A percentile compares a stretch with the other conserved stretches of the same genome.
phyloP scores from a whole-genome alignment of 2,113 vertebrate species.

The Empidonax traillii region DNA sequence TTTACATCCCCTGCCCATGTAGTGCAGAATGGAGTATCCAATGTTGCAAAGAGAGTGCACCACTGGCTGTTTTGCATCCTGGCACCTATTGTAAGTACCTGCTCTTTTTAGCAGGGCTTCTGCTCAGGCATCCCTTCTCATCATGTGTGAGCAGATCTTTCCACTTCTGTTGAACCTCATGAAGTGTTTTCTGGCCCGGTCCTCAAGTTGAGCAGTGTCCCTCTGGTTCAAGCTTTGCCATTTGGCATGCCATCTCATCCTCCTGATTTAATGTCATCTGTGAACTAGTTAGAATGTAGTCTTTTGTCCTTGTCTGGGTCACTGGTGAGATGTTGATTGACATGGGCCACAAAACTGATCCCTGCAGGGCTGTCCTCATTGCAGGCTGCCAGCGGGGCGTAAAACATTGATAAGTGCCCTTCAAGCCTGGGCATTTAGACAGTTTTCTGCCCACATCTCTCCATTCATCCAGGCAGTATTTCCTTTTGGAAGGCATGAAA shows the following conservation, averaged over 20 bases:
- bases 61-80: not conserved
- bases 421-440: not conserved
- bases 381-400: not conserved
- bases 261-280: not conserved
- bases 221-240: not conserved
- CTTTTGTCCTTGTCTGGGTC: not conserved
- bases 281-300: not conserved
- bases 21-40: not conserved
- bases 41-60: not conserved
- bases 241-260: not conserved
- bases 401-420: not conserved
- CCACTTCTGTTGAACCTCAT: rapidly evolving
- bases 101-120: not conserved
- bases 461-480: not conserved
- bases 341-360: not conserved
- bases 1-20: not conserved
- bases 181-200: not conserved
- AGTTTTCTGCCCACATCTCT: not conserved
- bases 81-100: not conserved
- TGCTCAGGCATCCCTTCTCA: not conserved
- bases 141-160: not conserved
- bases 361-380: not conserved
- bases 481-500: not conserved
- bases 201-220: not conserved
- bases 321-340: not conserved